Evolutionary conservation across 92 coral and sea anemone genomes (phyloP), one percentile per base, ranked within the genome.

Genomic region (Pocillopora meandrina): DNA sequence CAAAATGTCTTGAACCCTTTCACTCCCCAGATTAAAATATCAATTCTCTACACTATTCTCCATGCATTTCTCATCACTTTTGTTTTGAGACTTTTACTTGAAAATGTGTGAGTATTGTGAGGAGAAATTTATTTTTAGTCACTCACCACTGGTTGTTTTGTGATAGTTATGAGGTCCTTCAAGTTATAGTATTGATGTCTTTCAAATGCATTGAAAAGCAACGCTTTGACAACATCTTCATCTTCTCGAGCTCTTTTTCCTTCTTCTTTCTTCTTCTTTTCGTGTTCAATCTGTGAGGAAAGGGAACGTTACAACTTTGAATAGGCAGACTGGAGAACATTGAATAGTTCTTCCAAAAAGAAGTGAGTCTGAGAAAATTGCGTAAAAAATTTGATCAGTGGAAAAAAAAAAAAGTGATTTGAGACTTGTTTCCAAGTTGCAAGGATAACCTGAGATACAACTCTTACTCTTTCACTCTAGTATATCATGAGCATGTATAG

Each of bases 131-230:
- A 5, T 20, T 34, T 34, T 9, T 3, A 12, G 36, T 1, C 21
- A 55, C 34, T 49, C 85, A 97, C 99, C 77, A 92, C 92, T 55
- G 99, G 99, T 59, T 97, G 99, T 59, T 97, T 88, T 67, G 99
- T 97, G 12, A 93, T 92, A 71, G 89, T 92, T 15, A 97, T 92
- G n/a, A 97, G 91, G 60, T 97, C 99, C 65, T 94, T 97, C 70
- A 97, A 89, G 73, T 92, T 92, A 77, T 97, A 97, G 81, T 97
- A 97, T 85, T 97, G 99, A 82, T 97, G 99, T 56, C 98, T 95
- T 76, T 95, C 99, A 92, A 97, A 97, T 12, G 99, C 99, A 86
- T 85, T 93, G 84, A 97, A 97, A 18, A 97, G 87, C 88, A 89
- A 86, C 9, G 98, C 98, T 81, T 87, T 90, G 14, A 97, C 99